Base-by-base conservation (phyloP, 1,140 invertebrate species). In the Rhagoletis zephyria region DNA sequence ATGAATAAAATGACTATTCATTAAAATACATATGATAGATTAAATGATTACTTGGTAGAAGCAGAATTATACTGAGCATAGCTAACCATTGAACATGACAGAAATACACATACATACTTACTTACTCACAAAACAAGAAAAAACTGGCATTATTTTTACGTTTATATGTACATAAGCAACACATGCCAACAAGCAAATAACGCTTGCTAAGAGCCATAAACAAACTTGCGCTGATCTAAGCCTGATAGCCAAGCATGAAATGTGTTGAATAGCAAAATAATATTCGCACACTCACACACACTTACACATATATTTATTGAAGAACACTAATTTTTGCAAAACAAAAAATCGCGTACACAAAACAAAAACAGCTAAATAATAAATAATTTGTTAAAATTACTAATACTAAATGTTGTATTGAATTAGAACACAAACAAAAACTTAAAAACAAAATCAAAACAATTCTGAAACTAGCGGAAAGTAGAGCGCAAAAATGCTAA, bases 321-420 rank as follows among this genome's bases (percentile, higher is more conserved):
- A 48, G 16, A 48, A 48, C 45, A 48, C 67, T 45, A 74, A 70
- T 56, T 56, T 56, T 56, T 1, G 10, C 30, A 70, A 70, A 9
- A 45, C 40, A 74, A 45, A 74, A 16, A 74, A 12, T 16, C 67
- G 45, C 42, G 45, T 14, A 74, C 40, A 74, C 42, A 74, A 45
- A 74, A 42, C 14, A 48, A 5, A 48, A 67, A 67, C 30, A 9
- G 1, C 14, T n/a, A 74, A 74, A 74, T 48, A 5, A 45, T 16
- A 45, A 74, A 6, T 14, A 45, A 74, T 81, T 81, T 81, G 74
- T 81, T 81, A 81, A 81, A 81, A 81, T 81, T 81, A 81, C 56
- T 81, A 81, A n/a, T 81, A 30, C 74, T 81, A 59, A 81, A 81
- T 81, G 74, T 81, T 81, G 74, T 81, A 81, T 56, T 51, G 48